phyloP scores from a whole-genome alignment of 2,113 vertebrate genomes.

The Chloebia gouldiae region DNA sequence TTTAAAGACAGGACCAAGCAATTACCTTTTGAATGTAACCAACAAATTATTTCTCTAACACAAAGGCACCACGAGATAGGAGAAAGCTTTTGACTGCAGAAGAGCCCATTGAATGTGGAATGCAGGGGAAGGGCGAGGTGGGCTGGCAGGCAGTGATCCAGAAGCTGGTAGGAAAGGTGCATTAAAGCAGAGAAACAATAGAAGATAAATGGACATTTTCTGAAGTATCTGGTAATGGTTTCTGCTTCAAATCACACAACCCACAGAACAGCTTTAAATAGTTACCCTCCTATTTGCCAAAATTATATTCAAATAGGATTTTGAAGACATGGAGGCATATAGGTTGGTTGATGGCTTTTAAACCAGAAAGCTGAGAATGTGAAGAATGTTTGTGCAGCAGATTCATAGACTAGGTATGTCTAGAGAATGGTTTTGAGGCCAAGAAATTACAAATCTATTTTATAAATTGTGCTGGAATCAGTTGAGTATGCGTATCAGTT shows the following conservation, averaged over 20 bases:
- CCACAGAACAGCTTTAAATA: neutral
- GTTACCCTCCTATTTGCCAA: neutral
- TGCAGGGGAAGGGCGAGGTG: neutral
- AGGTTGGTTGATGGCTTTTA: neutral
- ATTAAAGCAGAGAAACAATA: neutral
- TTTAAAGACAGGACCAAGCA: neutral
- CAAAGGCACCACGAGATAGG: neutral
- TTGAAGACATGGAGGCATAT: neutral
- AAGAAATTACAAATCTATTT: neutral
- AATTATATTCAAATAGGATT: slow-evolving; percentile 29
- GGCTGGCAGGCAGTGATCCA: neutral
- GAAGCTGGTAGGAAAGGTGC: neutral
- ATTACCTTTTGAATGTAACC: neutral
- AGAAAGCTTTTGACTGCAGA: neutral
- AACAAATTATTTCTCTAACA: neutral
- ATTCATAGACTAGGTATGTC: neutral
- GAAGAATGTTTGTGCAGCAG: neutral
- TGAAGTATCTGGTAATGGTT: neutral
- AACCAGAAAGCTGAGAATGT: neutral
- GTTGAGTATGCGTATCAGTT: neutral
- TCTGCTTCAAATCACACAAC: neutral
- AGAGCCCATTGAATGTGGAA: neutral
- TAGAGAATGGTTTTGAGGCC: neutral
- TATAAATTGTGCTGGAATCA: neutral
- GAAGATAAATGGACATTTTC: neutral